Conservation (phyloP, 2,797 vertebrate species). For the Sparidentex hasta region DNA sequence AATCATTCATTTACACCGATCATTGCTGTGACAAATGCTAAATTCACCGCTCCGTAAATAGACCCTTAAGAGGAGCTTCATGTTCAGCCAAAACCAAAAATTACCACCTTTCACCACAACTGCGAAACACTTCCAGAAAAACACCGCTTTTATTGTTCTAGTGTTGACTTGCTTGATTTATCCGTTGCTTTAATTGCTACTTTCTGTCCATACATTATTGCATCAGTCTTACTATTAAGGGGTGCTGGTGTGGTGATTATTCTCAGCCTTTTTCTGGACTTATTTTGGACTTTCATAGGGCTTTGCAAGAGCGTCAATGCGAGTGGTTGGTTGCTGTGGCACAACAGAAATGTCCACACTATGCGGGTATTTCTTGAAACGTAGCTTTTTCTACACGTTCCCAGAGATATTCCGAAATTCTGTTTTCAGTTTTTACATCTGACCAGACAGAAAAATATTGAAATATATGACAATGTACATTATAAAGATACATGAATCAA, state of each 20-base stretch:
- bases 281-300: not conserved
- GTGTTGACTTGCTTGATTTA: not conserved
- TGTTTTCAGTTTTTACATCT: no score
- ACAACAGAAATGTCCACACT: slow-evolving; percentile 2
- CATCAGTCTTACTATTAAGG: not conserved
- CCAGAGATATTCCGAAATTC: no score
- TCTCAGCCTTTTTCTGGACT: not conserved
- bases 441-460: no score
- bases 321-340: not conserved
- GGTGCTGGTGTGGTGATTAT: not conserved
- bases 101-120: slow-evolving; percentile 5
- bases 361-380: no score
- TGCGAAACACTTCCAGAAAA: slow-evolving; percentile 4
- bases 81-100: slow-evolving; percentile 4
- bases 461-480: no score
- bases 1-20: slow-evolving; percentile 2
- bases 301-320: not conserved
- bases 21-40: not conserved
- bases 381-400: no score
- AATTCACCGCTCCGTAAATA: not conserved
- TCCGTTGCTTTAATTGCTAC: slow-evolving; percentile 7
- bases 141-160: slow-evolving; percentile 9
- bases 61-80: slow-evolving; percentile 1
- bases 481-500: no score
- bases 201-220: not conserved